Evolutionary conservation across 2,888 invertebrate species (phyloP).

Genomic region (Noctuana brunneofusca): DNA sequence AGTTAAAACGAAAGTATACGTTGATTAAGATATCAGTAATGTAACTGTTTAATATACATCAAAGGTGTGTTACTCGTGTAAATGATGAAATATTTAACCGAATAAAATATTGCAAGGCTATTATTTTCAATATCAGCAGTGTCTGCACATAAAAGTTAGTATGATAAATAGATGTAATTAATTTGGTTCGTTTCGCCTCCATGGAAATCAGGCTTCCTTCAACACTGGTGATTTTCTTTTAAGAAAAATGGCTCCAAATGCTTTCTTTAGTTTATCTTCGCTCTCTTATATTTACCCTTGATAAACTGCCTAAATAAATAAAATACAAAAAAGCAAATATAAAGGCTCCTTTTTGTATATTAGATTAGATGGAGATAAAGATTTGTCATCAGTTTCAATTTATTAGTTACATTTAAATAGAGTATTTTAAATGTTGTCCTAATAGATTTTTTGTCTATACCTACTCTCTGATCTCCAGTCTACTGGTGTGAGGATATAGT

Average conservation of each 20-base stretch:
- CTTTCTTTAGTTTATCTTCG: not conserved
- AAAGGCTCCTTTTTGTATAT: not conserved
- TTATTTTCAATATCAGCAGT: constrained; percentile 4
- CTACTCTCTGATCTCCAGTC: no score
- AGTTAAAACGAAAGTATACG: no score
- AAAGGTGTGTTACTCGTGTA: not conserved
- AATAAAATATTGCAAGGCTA: not conserved
- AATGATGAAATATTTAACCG: not conserved
- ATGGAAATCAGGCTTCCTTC: constrained; percentile 5
- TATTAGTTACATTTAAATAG: no score
- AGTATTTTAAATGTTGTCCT: no score
- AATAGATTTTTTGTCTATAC: no score
- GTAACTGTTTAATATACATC: no score
- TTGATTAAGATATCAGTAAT: no score
- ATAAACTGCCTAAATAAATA: not conserved
- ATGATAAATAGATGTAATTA: constrained; percentile 23
- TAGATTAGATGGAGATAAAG: not conserved
- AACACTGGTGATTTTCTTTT: constrained; percentile 1
- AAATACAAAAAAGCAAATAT: not conserved
- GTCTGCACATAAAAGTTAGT: not conserved
- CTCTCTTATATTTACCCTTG: not conserved
- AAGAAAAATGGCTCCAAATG: not conserved
- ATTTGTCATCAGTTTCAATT: no score
- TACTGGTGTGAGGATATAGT: no score
- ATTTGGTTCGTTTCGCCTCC: not conserved